Percentiles rank a stretch among this genome's conserved stretches.
These are phyloP conservation scores for Amblyraja radiata DNA, from an alignment of 2,797 vertebrate species.

Conservation along the genomic window DNA sequence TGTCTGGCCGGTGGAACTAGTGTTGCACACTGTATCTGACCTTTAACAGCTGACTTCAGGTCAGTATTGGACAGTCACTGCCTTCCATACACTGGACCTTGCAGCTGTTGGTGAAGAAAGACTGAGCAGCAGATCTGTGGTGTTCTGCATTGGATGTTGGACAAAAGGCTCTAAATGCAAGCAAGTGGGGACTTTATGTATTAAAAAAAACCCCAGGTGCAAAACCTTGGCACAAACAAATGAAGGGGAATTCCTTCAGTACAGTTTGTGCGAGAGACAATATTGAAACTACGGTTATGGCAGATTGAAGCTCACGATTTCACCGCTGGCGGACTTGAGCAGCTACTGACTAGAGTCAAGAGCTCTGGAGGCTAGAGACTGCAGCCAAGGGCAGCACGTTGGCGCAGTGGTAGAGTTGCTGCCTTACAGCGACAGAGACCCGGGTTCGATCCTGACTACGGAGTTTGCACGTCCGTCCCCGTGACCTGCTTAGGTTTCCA, in stretches of 20 bases:
- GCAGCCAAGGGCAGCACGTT: too few relatives aligned
- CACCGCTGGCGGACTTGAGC: too few relatives aligned
- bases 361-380: too few relatives aligned
- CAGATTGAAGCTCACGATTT: not conserved
- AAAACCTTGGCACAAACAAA: not conserved
- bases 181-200: not conserved
- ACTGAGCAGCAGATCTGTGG: not conserved
- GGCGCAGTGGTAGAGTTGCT: too few relatives aligned
- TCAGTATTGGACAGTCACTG: too few relatives aligned
- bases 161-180: not conserved
- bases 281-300: not conserved
- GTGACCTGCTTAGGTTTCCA: too few relatives aligned
- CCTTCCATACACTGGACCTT: not conserved
- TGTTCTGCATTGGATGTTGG: not conserved
- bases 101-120: not conserved
- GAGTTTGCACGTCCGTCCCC: too few relatives aligned
- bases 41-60: not conserved
- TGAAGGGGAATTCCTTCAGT: not conserved
- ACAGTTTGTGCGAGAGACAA: not conserved
- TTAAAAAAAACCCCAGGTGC: constrained; percentile 16
- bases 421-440: too few relatives aligned
- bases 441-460: too few relatives aligned
- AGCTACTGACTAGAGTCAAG: not conserved
- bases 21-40: not conserved
- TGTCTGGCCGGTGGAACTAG: not conserved